Evolutionary conservation across 2,113 vertebrate genomes (phyloP).

Genomic region (Vulpes lagopus): DNA sequence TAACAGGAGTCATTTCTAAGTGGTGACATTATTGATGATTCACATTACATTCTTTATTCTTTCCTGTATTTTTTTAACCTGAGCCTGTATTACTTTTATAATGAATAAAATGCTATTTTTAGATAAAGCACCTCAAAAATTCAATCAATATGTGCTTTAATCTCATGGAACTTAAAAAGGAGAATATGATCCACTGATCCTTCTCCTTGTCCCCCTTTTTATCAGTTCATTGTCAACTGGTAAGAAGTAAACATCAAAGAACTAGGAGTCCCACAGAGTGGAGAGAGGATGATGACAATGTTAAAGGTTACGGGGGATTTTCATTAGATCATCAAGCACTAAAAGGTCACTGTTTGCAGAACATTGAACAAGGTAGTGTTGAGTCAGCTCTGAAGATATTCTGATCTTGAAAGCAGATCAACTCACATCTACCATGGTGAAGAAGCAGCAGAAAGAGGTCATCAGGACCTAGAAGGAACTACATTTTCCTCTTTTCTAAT

Average conservation of each 20-base stretch:
- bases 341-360: conserved; percentile 35
- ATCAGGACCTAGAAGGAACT: background rate
- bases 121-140: conserved; percentile 47
- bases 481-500: background rate
- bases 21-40: background rate
- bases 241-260: conserved; percentile 42
- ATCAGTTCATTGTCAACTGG: background rate
- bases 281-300: background rate
- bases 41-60: conserved; percentile 27
- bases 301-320: conserved; percentile 43
- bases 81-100: conserved; percentile 31
- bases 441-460: conserved; percentile 38
- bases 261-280: background rate
- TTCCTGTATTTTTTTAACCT: background rate
- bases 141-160: conserved; percentile 29
- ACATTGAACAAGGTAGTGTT: background rate
- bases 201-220: background rate
- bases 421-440: background rate
- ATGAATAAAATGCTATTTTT: conserved; percentile 63
- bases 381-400: conserved; percentile 36
- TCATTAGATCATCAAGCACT: background rate
- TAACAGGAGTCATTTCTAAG: conserved; percentile 48
- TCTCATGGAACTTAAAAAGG: conserved; percentile 22
- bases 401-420: conserved; percentile 55
- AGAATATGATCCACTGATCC: background rate